Percentiles rank a stretch among this genome's conserved stretches.
phyloP scores from a whole-genome alignment of 2,113 vertebrate species.

The Cyphotilapia sp. region DNA sequence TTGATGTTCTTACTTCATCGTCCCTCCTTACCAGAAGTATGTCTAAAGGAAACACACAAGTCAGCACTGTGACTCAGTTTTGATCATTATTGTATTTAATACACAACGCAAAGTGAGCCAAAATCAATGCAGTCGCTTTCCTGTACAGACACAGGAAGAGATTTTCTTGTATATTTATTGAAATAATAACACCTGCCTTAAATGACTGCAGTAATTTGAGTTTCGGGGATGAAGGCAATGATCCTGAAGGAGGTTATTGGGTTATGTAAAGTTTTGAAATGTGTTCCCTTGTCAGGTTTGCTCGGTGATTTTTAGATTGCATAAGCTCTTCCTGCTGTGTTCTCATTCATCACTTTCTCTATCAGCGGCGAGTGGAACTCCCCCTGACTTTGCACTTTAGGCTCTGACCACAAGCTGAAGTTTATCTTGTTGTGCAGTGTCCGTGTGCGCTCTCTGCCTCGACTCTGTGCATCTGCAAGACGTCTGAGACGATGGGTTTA shows the following conservation, averaged over 20 bases:
- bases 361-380: constrained; percentile 19
- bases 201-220: not conserved
- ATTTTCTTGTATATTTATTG: not conserved
- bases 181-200: not conserved
- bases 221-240: not conserved
- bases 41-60: not conserved
- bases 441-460: not conserved
- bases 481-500: not conserved
- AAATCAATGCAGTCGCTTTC: not conserved
- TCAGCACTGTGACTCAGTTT: not conserved
- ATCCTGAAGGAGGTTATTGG: not conserved
- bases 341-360: constrained; percentile 36
- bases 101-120: not conserved
- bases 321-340: not conserved
- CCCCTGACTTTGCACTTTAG: not conserved
- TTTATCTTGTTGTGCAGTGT: not conserved
- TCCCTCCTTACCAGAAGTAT: not conserved
- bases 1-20: not conserved
- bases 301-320: not conserved
- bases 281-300: not conserved
- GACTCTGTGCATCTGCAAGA: not conserved
- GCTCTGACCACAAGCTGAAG: not conserved
- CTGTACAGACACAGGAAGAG: not conserved
- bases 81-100: not conserved
- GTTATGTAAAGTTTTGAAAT: not conserved